Conservation (phyloP, 2,113 vertebrate genomes). For the Gadus macrocephalus region DNA sequence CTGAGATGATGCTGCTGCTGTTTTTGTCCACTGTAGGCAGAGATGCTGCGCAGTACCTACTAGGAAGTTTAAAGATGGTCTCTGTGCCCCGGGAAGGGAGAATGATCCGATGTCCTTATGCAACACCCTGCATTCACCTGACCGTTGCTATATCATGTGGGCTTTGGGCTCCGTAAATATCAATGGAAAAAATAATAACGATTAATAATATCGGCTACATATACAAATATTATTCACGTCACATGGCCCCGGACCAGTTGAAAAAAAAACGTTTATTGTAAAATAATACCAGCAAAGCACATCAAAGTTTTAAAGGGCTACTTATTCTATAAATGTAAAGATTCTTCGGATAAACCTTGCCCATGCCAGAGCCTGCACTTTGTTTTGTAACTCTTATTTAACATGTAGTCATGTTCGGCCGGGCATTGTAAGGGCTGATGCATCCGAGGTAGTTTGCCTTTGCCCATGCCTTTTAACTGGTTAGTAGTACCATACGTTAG, state of each 20-base stretch:
- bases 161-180: background rate
- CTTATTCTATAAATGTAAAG: conserved; percentile 59
- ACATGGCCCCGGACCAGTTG: background rate
- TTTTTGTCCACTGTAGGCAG: background rate
- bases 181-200: background rate
- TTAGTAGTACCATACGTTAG: conserved; percentile 7
- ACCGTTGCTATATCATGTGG: conserved; percentile 18
- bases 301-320: conserved; percentile 46
- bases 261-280: conserved; percentile 53
- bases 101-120: conserved; percentile 13
- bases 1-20: conserved; percentile 4
- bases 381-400: conserved; percentile 43
- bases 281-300: conserved; percentile 58
- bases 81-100: background rate
- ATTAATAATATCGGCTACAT: background rate
- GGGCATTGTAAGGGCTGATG: conserved; percentile 29
- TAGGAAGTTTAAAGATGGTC: background rate
- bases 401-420: conserved; percentile 26
- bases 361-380: conserved; percentile 34
- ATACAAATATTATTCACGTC: background rate
- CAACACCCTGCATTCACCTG: conserved; percentile 26
- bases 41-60: conserved; percentile 20
- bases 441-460: background rate
- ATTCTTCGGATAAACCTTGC: conserved; percentile 46
- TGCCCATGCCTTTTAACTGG: too few species aligned